Conservation (phyloP, 2,797 vertebrate genomes). For the Psittacula echo region DNA sequence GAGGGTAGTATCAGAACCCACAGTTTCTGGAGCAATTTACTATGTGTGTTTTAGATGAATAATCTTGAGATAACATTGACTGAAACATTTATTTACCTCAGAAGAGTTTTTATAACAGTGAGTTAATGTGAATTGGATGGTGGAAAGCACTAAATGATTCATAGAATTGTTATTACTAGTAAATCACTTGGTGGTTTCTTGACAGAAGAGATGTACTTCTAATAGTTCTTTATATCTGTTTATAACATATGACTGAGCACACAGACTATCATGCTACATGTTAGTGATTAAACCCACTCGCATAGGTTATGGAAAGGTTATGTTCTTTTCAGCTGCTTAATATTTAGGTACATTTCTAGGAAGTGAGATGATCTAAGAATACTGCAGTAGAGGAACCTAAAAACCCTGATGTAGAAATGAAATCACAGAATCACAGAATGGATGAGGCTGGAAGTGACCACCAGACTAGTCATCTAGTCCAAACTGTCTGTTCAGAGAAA, state of each 20-base stretch:
- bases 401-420: neutral
- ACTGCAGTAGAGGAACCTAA: neutral
- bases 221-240: neutral
- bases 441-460: neutral
- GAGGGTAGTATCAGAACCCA: neutral
- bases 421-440: neutral
- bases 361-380: neutral
- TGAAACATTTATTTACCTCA: neutral
- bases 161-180: neutral
- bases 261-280: neutral
- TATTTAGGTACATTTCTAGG: neutral
- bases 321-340: neutral
- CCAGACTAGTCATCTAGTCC: too few relatives aligned
- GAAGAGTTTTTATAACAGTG: neutral
- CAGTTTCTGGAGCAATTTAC: neutral
- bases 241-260: neutral
- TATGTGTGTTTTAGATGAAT: neutral
- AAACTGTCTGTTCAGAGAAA: too few relatives aligned
- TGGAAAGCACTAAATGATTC: neutral
- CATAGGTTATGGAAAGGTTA: neutral
- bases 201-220: neutral
- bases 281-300: neutral
- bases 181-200: neutral
- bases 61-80: neutral
- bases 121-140: neutral